A percentile compares a stretch with the other conserved stretches of the same genome.
Evolutionary conservation across 2,113 vertebrate species (phyloP).

Genomic region (Coregonus clupeaformis): DNA sequence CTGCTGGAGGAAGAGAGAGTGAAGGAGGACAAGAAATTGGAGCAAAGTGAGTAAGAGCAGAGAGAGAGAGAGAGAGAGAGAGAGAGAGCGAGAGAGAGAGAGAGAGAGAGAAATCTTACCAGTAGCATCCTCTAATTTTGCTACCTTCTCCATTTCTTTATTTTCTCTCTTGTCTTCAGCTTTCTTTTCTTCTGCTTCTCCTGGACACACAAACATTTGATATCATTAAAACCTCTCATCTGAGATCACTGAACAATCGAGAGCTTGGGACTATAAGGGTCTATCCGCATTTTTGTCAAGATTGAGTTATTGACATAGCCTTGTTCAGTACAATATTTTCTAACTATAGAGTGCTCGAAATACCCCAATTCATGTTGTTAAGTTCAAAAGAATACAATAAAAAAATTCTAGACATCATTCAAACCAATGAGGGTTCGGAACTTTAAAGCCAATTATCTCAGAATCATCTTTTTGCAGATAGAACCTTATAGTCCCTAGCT

Average conservation of each 20-base stretch:
- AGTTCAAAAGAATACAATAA: too few relatives aligned
- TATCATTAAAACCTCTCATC: neutral
- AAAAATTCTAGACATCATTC: too few relatives aligned
- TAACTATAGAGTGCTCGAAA: too few relatives aligned
- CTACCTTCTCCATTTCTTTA: slow-evolving; percentile 21
- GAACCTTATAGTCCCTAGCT: too few relatives aligned
- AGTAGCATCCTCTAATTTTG: slow-evolving; percentile 49
- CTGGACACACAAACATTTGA: neutral
- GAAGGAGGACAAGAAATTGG: neutral
- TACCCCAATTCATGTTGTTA: too few relatives aligned
- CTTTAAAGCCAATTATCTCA: too few relatives aligned
- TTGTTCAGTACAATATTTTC: too few relatives aligned
- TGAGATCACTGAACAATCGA: neutral
- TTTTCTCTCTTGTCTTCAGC: slow-evolving; percentile 29
- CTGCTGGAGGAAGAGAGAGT: too few relatives aligned
- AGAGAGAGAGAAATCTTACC: slow-evolving; percentile 40
- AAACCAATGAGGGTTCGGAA: neutral
- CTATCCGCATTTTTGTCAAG: too few relatives aligned
- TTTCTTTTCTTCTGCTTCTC: slow-evolving; percentile 41
- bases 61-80: neutral
- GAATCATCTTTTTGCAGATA: too few relatives aligned
- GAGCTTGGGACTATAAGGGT: too few relatives aligned
- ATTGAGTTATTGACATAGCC: too few relatives aligned
- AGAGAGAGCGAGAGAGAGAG: neutral
- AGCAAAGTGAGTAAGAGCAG: slow-evolving; percentile 3